Conservation (phyloP, 2,797 vertebrate species). For the Heteromormyrus szaboi region DNA sequence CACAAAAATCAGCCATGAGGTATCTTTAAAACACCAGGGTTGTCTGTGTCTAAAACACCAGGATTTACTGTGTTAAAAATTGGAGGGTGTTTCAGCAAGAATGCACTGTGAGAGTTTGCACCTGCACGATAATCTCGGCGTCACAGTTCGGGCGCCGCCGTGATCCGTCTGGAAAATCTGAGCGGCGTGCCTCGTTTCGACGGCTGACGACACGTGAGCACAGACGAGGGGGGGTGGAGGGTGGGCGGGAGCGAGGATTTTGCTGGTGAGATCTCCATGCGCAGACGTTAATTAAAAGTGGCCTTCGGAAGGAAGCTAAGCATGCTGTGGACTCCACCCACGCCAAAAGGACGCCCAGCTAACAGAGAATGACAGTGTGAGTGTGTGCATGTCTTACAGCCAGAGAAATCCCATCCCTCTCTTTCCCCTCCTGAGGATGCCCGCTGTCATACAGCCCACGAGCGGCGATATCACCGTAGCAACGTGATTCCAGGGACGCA, state of each 20-base stretch:
- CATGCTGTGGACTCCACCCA: not conserved
- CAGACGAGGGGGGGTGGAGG: not conserved
- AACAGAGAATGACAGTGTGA: not conserved
- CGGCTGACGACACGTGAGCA: not conserved
- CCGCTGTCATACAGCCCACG: not conserved
- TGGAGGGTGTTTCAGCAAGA: not conserved
- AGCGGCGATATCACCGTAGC: not conserved
- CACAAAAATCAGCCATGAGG: not conserved
- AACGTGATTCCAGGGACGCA: not conserved
- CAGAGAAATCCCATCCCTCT: not conserved
- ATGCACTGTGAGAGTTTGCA: not conserved
- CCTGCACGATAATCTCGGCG: not conserved
- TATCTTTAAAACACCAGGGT: not conserved
- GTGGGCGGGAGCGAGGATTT: not conserved
- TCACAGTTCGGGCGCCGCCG: not conserved
- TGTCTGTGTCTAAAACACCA: not conserved
- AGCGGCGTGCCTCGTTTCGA: not conserved
- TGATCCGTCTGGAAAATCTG: not conserved
- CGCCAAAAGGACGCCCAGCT: not conserved
- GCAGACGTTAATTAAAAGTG: conserved; percentile 7
- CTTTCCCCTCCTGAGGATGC: not conserved
- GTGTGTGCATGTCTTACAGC: not conserved
- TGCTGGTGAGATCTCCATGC: not conserved
- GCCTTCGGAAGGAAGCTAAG: not conserved
- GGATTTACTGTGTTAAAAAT: not conserved